Evolutionary conservation across 2,113 vertebrate species (phyloP), one percentile per base, ranked within the genome.

Genomic region (Dromas ardeola): DNA sequence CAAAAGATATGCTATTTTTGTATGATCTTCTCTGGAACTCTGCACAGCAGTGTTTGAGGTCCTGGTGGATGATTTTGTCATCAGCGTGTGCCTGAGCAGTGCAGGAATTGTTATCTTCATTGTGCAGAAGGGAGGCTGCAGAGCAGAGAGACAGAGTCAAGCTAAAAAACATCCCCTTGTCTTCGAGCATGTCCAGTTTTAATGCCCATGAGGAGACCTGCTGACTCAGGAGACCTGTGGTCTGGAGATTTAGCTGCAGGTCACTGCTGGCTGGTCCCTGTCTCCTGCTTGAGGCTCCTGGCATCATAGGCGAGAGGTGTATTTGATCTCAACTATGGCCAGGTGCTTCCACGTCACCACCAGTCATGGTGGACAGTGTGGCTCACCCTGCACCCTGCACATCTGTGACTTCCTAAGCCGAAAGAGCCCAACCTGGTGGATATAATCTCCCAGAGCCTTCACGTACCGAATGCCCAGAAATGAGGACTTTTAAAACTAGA

Each of bases 311-410:
- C 50, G 20, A 71, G 72, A 62, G 5, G 5, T 32, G 36, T 36
- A 18, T 77, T 72, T 66, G 52, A 18, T 47, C 73, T 89, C 61
- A 78, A 20, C 30, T 63, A 6, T 7, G 36, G 45, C 45, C 72
- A 22, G 23, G 5, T 58, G 7, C 20, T 77, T 61, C 56, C 43
- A 15, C 0, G 0, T 12, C 27, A 29, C 14, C 25, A 9, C 40
- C 0, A 0, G 26, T 22, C 21, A 0, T 0, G 11, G 40, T 49
- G 36, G 26, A 26, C 43, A 93, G 56, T 0, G 0, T 47, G 43
- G 43, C 38, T 85, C 38, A 67, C 25, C 15, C 56, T 56, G 65
- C 4, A 2, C 9, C 5, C 25, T 21, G 26, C 19, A 55, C 42
- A 52, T 16, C n/a, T 13, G 42, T 21, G 43, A 80, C 72, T 88